Conservation (phyloP, 2,797 vertebrate genomes). For the Pipistrellus pygmaeus region DNA sequence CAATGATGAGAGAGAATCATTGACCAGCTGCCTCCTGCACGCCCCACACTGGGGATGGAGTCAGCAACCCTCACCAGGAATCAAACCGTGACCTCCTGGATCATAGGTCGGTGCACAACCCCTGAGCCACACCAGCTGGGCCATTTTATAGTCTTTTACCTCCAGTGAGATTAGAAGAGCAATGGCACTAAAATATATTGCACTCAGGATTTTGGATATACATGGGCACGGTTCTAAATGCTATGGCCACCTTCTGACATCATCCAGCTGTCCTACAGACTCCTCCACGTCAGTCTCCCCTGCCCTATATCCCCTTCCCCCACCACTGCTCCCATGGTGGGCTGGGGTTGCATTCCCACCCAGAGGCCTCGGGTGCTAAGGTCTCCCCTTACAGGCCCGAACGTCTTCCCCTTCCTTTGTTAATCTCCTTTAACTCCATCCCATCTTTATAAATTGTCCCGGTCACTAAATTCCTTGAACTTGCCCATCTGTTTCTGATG, state of each 20-base stretch:
- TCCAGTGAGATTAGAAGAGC: not conserved
- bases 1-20: too few relatives aligned
- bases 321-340: fast-evolving
- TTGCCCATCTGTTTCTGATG: not conserved
- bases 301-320: fast-evolving
- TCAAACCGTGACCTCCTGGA: too few relatives aligned
- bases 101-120: too few relatives aligned
- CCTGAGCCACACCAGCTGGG: too few relatives aligned
- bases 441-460: not conserved
- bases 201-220: not conserved
- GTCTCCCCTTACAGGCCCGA: not conserved
- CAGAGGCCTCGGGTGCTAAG: not conserved
- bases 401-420: not conserved
- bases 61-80: too few relatives aligned
- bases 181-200: not conserved
- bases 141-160: not conserved
- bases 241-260: fast-evolving
- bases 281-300: too few relatives aligned
- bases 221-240: fast-evolving
- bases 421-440: not conserved
- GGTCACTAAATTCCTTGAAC: not conserved
- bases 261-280: too few relatives aligned
- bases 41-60: too few relatives aligned
- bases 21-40: too few relatives aligned
- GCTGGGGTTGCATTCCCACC: not conserved